Percentiles rank a stretch among this genome's conserved stretches.
phyloP scores from a whole-genome alignment of 2,113 vertebrate genomes.

The Mugil cephalus region DNA sequence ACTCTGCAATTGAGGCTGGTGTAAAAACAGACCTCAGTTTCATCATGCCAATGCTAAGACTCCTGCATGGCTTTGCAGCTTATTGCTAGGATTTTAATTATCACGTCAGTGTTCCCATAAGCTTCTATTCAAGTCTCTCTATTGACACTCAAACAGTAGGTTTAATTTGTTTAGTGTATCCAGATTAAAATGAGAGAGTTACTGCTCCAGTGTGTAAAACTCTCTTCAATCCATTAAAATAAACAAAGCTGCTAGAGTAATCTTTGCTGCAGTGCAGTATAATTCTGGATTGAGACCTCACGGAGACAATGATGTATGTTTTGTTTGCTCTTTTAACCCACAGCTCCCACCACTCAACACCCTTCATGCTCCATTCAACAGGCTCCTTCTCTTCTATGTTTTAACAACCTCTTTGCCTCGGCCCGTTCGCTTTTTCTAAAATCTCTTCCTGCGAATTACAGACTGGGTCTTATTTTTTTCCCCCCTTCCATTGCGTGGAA shows the following conservation, averaged over 20 bases:
- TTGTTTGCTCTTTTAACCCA: constrained; percentile 52
- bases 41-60: constrained; percentile 29
- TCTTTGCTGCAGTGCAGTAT: constrained; percentile 11
- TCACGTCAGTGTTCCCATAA: neutral
- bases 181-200: neutral
- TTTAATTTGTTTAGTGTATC: neutral
- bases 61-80: constrained; percentile 31
- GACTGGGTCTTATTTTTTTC: constrained; percentile 66
- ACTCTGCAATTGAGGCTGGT: constrained; percentile 68
- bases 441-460: constrained; percentile 80
- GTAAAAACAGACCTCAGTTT: constrained; percentile 62
- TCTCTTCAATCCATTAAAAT: constrained; percentile 11
- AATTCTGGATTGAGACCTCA: constrained; percentile 35
- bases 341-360: constrained; percentile 51
- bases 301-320: constrained; percentile 66
- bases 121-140: neutral
- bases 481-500: constrained; percentile 68
- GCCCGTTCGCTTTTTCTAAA: constrained; percentile 64
- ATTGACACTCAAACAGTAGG: neutral
- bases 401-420: constrained; percentile 76
- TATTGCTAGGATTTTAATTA: constrained; percentile 17
- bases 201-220: constrained; percentile 3
- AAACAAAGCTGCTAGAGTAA: neutral
- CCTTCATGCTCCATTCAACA: constrained; percentile 53
- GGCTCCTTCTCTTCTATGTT: constrained; percentile 70